These are phyloP conservation scores for Phortica magna DNA, from an alignment of 2,888 invertebrate species.

Conservation along the genomic window DNA sequence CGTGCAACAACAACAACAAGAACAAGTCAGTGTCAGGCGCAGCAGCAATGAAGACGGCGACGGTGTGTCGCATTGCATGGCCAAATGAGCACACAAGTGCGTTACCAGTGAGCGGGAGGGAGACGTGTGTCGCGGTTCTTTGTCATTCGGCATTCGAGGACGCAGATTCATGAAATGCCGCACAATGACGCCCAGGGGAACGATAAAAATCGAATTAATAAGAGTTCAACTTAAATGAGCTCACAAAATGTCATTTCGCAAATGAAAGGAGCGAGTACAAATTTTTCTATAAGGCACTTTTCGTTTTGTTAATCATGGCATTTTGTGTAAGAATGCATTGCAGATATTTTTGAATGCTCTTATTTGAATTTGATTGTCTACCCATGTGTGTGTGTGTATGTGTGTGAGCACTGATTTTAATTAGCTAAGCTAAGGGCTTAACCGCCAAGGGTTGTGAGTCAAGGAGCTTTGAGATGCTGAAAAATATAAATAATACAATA, in stretches of 20 bases:
- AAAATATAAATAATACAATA: too few relatives aligned
- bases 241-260: constrained; percentile 58
- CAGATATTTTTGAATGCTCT: not conserved
- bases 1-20: not conserved
- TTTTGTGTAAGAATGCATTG: not conserved
- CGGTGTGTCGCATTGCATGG: not conserved
- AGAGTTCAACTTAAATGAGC: constrained; percentile 74
- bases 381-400: not conserved
- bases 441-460: too few relatives aligned
- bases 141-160: constrained; percentile 2
- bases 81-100: constrained; percentile 3
- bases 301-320: not conserved
- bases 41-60: not conserved
- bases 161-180: constrained; percentile 68
- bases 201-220: constrained; percentile 78
- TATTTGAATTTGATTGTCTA: too few relatives aligned
- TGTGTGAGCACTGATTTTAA: not conserved
- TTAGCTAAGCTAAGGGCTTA: not conserved
- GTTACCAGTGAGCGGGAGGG: not conserved
- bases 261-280: not conserved
- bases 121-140: not conserved
- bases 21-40: not conserved
- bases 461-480: too few relatives aligned
- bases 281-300: too few relatives aligned
- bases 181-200: constrained; percentile 76